Evolutionary conservation across 2,113 vertebrate species (phyloP).

Genomic region (Numida meleagris): DNA sequence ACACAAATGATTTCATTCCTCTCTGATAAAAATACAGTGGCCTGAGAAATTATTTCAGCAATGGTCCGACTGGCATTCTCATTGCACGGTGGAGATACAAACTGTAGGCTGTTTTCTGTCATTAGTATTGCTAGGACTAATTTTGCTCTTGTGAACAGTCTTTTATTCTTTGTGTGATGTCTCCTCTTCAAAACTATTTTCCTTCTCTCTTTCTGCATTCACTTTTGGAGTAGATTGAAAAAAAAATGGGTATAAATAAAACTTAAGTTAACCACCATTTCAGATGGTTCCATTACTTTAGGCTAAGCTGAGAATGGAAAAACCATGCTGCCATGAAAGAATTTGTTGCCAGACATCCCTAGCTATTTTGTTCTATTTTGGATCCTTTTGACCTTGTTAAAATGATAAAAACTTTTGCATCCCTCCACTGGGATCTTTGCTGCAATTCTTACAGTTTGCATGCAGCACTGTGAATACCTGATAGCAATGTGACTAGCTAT

Average conservation of each 20-base stretch:
- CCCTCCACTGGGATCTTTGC: background rate
- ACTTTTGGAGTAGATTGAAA: background rate
- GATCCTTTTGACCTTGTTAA: background rate
- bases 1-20: background rate
- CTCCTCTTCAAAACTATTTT: background rate
- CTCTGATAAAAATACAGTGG: background rate
- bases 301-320: background rate
- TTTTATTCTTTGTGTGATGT: background rate
- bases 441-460: background rate
- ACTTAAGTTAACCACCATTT: background rate
- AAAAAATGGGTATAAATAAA: background rate
- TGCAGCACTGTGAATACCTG: background rate
- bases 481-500: background rate
- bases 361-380: background rate
- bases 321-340: background rate
- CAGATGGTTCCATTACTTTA: background rate
- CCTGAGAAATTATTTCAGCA: background rate
- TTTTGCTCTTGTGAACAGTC: background rate
- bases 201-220: background rate
- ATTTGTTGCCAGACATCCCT: background rate
- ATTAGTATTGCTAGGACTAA: background rate
- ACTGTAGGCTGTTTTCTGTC: background rate
- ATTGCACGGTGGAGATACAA: background rate
- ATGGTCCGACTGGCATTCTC: background rate
- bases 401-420: background rate